Evolutionary conservation across 2,888 invertebrate species (phyloP).

Genomic region (Frankliniella intonsa): DNA sequence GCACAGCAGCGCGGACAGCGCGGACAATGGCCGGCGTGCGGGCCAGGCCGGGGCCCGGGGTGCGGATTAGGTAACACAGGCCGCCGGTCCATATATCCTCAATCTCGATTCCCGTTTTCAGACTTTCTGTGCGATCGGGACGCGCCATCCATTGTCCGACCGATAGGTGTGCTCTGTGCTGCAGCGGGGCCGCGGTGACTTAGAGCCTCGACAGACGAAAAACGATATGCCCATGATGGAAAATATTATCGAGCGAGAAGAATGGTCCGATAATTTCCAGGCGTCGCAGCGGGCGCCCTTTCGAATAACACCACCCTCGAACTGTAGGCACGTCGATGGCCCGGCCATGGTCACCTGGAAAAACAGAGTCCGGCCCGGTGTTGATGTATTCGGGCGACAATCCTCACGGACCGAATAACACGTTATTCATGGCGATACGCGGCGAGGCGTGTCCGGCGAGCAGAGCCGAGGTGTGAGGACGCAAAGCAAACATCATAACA

Average conservation of each 20-base stretch:
- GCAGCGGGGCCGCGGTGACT: not conserved
- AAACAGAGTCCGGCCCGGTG: not conserved
- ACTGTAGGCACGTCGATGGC: no score
- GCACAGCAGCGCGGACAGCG: no score
- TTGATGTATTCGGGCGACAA: not conserved
- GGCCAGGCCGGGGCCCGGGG: not conserved
- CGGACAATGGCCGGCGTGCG: not conserved
- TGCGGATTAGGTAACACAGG: constrained; percentile 7
- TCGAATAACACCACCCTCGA: no score
- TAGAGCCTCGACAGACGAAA: no score
- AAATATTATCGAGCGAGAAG: no score
- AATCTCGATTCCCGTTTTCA: not conserved
- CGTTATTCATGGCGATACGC: not conserved
- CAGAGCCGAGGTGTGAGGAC: not conserved
- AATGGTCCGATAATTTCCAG: no score
- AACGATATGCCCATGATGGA: no score
- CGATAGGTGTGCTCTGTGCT: not conserved
- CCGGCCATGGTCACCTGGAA: not conserved
- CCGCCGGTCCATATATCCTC: not conserved
- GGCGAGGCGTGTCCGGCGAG: not conserved
- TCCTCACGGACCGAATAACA: not conserved
- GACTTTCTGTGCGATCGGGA: not conserved
- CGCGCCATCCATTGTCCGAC: no score
- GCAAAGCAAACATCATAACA: not conserved
- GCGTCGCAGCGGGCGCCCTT: no score